Conservation (phyloP, 2,888 invertebrate species). For the Caenorhabditis parvicauda region DNA sequence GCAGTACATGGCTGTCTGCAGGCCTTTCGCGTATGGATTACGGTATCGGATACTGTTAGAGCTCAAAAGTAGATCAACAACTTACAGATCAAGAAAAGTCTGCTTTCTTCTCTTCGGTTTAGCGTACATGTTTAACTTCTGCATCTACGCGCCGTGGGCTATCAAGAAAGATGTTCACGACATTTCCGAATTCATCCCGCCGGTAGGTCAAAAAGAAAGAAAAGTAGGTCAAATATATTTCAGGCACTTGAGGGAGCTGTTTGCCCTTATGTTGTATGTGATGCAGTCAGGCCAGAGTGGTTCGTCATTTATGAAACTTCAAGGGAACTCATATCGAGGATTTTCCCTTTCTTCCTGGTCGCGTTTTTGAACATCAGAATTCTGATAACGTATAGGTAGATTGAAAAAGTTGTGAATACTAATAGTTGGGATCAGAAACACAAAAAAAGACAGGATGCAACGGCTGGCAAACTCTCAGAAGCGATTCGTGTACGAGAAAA, state of each 20-base stretch:
- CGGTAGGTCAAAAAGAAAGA: constrained; percentile 6
- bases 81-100: constrained; percentile 31
- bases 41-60: constrained; percentile 7
- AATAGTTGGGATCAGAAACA: constrained; percentile 44
- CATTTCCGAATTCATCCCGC: constrained; percentile 17
- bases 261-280: constrained; percentile 59
- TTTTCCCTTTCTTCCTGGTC: constrained; percentile 66
- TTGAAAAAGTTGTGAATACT: neutral
- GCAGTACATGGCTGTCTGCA: constrained; percentile 67
- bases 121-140: constrained; percentile 58
- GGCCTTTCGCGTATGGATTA: constrained; percentile 55
- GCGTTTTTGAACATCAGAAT: constrained; percentile 66
- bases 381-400: constrained; percentile 65
- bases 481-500: constrained; percentile 43
- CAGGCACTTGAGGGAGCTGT: constrained; percentile 10
- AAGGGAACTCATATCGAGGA: constrained; percentile 63
- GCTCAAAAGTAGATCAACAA: neutral
- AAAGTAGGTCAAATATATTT: neutral
- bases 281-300: constrained; percentile 46
- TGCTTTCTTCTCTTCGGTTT: constrained; percentile 45
- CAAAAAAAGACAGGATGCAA: constrained; percentile 63
- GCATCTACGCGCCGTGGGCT: constrained; percentile 61
- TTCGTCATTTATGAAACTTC: constrained; percentile 52
- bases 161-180: constrained; percentile 57
- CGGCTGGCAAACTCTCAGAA: constrained; percentile 50